Conservation (phyloP, 2,797 vertebrate genomes). For the Micropoecilia bifurca region DNA sequence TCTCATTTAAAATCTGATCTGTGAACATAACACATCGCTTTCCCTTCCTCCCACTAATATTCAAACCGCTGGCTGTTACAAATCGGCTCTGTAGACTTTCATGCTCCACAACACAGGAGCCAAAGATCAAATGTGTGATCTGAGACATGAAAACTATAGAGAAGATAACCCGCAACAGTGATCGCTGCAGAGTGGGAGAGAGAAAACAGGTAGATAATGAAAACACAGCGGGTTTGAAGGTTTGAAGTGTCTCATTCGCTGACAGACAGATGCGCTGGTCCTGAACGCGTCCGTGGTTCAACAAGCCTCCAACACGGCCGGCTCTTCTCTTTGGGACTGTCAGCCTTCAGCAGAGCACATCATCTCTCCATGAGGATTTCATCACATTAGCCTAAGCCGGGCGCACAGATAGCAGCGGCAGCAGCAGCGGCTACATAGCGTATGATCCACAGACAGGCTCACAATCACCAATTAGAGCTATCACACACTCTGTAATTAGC, state of each 20-base stretch:
- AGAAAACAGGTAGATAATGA: slow-evolving; percentile 61
- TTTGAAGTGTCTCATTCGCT: slow-evolving; percentile 38
- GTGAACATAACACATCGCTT: slow-evolving; percentile 26
- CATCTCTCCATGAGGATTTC: slow-evolving; percentile 72
- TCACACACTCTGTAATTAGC: slow-evolving; percentile 73
- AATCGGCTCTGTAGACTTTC: slow-evolving; percentile 42
- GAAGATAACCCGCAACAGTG: slow-evolving; percentile 48
- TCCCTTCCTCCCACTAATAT: slow-evolving; percentile 8
- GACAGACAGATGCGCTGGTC: slow-evolving; percentile 69
- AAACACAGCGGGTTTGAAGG: slow-evolving; percentile 60
- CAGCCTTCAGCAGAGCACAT: slow-evolving; percentile 71
- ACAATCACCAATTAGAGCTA: slow-evolving; percentile 75
- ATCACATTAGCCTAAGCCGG: slow-evolving; percentile 70
- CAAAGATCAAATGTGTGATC: slow-evolving; percentile 65
- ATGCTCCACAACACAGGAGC: slow-evolving; percentile 51
- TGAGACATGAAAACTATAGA: slow-evolving; percentile 62
- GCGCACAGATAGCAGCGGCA: slow-evolving; percentile 39
- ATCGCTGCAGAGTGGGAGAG: slow-evolving; percentile 16
- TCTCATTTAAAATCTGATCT: slow-evolving; percentile 30
- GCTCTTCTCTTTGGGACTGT: slow-evolving; percentile 61
- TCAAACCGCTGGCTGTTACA: slow-evolving; percentile 39
- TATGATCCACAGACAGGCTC: slow-evolving; percentile 50
- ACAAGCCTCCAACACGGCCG: slow-evolving; percentile 66
- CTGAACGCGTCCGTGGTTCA: slow-evolving; percentile 71
- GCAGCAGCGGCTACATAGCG: slow-evolving; percentile 25